Percentiles rank a stretch among this genome's conserved stretches.
phyloP scores from a whole-genome alignment of 2,888 invertebrate species.

The Micoletzkya japonica region DNA sequence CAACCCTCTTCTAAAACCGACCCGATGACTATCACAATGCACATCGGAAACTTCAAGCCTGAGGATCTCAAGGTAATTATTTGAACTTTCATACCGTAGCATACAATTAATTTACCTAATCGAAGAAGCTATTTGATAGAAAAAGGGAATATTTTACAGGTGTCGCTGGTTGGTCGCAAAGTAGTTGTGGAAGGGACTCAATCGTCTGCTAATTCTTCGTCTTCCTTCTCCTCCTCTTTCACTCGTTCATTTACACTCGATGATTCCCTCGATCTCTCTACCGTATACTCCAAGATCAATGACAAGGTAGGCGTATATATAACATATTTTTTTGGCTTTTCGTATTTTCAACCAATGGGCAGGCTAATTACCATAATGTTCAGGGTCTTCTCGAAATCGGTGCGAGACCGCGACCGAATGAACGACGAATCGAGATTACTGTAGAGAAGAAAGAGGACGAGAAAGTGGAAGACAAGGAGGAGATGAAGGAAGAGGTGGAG shows the following conservation, averaged over 20 bases:
- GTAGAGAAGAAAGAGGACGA: constrained; percentile 24
- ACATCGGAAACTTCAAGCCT: constrained; percentile 26
- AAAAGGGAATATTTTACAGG: too few species aligned
- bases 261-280: constrained; percentile 11
- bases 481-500: too few species aligned
- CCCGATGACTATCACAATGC: constrained; percentile 1
- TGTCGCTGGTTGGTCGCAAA: constrained; percentile 17
- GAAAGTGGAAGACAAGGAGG: too few species aligned
- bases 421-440: constrained; percentile 25
- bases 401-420: constrained; percentile 8
- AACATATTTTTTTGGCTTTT: too few species aligned
- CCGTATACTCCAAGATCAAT: constrained; percentile 18
- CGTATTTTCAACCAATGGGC: too few species aligned
- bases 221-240: constrained; percentile 23
- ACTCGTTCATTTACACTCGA: constrained; percentile 6
- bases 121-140: not conserved
- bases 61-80: constrained; percentile 29
- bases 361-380: too few species aligned
- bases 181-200: constrained; percentile 14
- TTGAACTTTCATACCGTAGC: not conserved
- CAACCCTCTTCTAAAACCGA: not conserved
- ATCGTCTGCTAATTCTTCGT: constrained; percentile 9
- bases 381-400: constrained; percentile 22
- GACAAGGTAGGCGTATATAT: constrained; percentile 8
- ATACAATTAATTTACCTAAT: not conserved